Evolutionary conservation across 1,140 invertebrate genomes (phyloP).

Genomic region (Linepithema humile): DNA sequence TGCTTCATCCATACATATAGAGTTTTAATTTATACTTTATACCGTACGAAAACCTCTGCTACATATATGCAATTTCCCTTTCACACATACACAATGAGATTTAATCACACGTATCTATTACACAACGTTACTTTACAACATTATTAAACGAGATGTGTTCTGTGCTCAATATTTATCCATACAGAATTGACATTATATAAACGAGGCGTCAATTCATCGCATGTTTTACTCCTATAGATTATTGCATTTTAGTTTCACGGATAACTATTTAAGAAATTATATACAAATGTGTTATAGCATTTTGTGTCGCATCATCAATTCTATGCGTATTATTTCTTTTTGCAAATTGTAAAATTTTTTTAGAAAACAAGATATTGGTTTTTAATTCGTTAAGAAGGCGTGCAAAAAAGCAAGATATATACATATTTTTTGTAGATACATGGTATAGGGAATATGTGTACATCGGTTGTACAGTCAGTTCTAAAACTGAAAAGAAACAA

Average conservation of each 20-base stretch:
- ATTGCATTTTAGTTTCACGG: not conserved
- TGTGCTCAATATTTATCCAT: slow-evolving; percentile 29
- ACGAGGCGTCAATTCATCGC: not conserved
- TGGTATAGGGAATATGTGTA: slow-evolving; percentile 2
- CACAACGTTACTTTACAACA: no score
- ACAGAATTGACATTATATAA: slow-evolving; percentile 5
- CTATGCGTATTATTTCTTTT: not conserved
- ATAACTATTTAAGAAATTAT: not conserved
- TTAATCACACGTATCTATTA: slow-evolving; percentile 11
- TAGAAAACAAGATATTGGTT: not conserved
- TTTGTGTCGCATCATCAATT: not conserved
- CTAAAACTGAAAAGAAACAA: not conserved
- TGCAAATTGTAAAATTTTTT: not conserved
- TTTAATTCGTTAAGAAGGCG: not conserved
- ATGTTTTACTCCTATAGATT: not conserved
- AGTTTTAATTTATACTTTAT: slow-evolving; percentile 2
- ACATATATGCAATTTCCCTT: not conserved
- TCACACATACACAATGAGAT: not conserved
- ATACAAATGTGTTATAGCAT: not conserved
- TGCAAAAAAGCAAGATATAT: not conserved
- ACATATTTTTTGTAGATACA: slow-evolving; percentile 15
- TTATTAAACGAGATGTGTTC: not conserved
- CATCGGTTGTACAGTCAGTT: slow-evolving; percentile 14
- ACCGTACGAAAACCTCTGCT: no score
- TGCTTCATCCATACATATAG: slow-evolving; percentile 13